These are phyloP conservation scores for Glyptemys insculpta DNA, from an alignment of 2,797 vertebrate species.

Conservation along the genomic window DNA sequence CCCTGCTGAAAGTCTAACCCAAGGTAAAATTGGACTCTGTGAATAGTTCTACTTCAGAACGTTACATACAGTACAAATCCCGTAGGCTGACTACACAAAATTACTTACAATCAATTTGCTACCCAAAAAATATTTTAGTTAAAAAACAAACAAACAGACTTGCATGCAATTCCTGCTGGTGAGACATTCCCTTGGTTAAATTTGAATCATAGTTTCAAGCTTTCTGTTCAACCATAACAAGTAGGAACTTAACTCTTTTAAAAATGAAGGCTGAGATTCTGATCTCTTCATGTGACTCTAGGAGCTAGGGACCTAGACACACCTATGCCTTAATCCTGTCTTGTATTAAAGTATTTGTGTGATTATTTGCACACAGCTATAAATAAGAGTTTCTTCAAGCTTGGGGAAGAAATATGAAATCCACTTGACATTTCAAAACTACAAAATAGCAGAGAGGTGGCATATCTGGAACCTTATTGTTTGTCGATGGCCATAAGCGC, in stretches of 20 bases:
- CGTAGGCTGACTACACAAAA: background rate
- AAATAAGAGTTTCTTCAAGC: background rate
- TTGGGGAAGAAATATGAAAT: background rate
- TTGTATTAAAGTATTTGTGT: background rate
- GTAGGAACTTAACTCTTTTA: background rate
- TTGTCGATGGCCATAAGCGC: background rate
- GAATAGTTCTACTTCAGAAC: background rate
- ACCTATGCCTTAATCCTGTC: background rate
- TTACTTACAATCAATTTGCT: background rate
- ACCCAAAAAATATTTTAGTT: background rate
- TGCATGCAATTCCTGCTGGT: background rate
- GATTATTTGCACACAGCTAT: background rate
- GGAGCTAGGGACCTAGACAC: background rate
- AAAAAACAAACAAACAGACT: background rate
- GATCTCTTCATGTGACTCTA: background rate
- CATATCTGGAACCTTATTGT: fast-evolving
- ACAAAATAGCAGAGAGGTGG: background rate
- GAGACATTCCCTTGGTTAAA: background rate
- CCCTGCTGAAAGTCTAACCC: background rate
- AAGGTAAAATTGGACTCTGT: background rate
- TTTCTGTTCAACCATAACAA: background rate
- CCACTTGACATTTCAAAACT: background rate
- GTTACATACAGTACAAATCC: background rate
- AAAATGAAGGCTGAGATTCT: background rate
- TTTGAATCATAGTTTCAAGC: background rate